Evolutionary conservation across 2,888 invertebrate species (phyloP).

Genomic region (Geotrupes spiniger): DNA sequence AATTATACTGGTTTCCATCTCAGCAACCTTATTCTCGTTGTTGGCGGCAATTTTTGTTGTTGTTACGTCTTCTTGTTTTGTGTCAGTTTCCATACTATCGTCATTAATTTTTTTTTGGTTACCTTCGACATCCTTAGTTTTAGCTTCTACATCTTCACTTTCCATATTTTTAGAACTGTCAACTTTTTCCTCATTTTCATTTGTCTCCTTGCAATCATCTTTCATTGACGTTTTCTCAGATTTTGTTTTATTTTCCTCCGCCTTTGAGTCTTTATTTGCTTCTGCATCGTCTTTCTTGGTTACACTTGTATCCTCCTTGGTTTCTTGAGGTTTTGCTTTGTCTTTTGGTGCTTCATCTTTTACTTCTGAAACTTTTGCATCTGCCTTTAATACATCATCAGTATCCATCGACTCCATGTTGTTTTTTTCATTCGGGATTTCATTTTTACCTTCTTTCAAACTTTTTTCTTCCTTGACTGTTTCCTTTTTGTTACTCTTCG

Average conservation of each 20-base stretch:
- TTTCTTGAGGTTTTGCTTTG: conserved; percentile 7
- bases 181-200: conserved; percentile 15
- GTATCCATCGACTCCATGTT: conserved; percentile 4
- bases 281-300: not conserved
- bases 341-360: conserved; percentile 19
- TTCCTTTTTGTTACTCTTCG: conserved; percentile 21
- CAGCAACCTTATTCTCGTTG: not conserved
- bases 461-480: conserved; percentile 25
- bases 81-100: conserved; percentile 33
- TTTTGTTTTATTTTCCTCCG: not conserved
- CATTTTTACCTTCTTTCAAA: conserved; percentile 17
- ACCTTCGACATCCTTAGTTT: conserved; percentile 10
- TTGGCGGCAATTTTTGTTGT: conserved; percentile 32
- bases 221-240: too few species aligned
- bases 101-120: conserved; percentile 28
- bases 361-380: too few species aligned
- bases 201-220: conserved; percentile 9
- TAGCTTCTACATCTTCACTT: conserved; percentile 12
- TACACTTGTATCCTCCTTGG: conserved; percentile 2
- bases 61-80: conserved; percentile 38
- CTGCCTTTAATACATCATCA: conserved; percentile 29
- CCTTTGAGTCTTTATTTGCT: conserved; percentile 12
- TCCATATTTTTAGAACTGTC: conserved; percentile 10
- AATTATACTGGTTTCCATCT: conserved; percentile 6
- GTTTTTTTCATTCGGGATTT: conserved; percentile 1